These are phyloP conservation scores for Gambusia yucatana DNA, from an alignment of 2,797 vertebrate species.

Conservation along the genomic window DNA sequence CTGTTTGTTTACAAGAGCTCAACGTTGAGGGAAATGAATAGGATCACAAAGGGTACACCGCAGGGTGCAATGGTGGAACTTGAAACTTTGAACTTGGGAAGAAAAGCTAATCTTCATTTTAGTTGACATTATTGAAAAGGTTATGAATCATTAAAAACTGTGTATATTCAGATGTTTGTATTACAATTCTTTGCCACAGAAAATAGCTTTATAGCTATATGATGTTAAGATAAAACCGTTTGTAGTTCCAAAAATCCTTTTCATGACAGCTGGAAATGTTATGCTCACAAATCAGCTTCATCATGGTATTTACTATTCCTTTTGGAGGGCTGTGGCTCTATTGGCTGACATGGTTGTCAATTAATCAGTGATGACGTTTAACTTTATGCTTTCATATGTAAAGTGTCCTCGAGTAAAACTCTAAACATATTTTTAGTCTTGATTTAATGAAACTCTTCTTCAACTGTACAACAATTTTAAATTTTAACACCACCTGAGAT, in stretches of 20 bases:
- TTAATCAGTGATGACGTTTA: not conserved
- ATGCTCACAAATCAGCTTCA: not conserved
- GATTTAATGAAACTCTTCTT: too few species aligned
- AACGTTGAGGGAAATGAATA: not conserved
- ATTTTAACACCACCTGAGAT: not conserved
- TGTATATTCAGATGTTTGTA: not conserved
- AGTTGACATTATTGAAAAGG: not conserved
- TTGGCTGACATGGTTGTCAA: not conserved
- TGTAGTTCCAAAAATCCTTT: not conserved
- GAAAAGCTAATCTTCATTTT: not conserved
- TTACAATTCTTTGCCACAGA: not conserved
- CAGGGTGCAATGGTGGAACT: not conserved
- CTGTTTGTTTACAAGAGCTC: constrained; percentile 6
- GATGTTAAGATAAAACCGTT: not conserved
- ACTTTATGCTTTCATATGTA: not conserved
- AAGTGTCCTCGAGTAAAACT: not conserved
- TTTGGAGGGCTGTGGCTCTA: not conserved
- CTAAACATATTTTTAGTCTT: not conserved
- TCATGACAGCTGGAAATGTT: not conserved
- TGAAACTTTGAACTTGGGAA: constrained; percentile 7
- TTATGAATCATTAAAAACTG: not conserved
- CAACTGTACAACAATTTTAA: not conserved
- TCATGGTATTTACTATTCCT: not conserved
- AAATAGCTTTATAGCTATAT: not conserved
- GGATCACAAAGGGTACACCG: constrained; percentile 4